Conservation (phyloP, 2,113 vertebrate species). For the Formicarius rufipectus region DNA sequence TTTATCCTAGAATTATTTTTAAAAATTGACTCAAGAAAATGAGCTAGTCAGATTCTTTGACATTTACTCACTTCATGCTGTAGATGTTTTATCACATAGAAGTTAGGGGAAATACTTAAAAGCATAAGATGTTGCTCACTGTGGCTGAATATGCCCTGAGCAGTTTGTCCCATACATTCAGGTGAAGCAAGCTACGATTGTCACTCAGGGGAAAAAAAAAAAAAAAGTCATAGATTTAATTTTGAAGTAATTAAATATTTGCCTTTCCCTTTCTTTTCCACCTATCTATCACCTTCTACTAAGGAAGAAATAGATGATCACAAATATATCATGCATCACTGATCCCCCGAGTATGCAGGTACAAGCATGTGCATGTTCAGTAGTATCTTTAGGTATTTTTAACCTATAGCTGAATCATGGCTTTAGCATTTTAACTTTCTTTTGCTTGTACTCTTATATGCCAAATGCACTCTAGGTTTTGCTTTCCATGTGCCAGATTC, state of each 20-base stretch:
- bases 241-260: neutral
- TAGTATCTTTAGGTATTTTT: neutral
- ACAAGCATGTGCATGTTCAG: neutral
- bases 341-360: neutral
- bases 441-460: neutral
- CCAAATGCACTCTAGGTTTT: neutral
- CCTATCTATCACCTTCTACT: neutral
- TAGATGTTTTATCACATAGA: neutral
- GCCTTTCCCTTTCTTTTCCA: neutral
- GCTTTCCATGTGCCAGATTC: neutral
- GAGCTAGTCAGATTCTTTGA: neutral
- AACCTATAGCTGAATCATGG: neutral
- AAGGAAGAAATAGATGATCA: neutral
- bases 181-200: neutral
- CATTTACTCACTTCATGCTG: neutral
- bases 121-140: neutral
- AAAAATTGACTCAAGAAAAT: neutral
- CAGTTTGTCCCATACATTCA: neutral
- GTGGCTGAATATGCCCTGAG: neutral
- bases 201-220: neutral
- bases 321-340: neutral
- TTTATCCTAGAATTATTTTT: neutral
- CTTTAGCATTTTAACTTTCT: neutral
- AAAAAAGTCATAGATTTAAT: neutral
- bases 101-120: neutral